These are phyloP conservation scores for Drosophila virilis DNA, from an alignment of 1,140 invertebrate genomes.

Conservation along the genomic window DNA sequence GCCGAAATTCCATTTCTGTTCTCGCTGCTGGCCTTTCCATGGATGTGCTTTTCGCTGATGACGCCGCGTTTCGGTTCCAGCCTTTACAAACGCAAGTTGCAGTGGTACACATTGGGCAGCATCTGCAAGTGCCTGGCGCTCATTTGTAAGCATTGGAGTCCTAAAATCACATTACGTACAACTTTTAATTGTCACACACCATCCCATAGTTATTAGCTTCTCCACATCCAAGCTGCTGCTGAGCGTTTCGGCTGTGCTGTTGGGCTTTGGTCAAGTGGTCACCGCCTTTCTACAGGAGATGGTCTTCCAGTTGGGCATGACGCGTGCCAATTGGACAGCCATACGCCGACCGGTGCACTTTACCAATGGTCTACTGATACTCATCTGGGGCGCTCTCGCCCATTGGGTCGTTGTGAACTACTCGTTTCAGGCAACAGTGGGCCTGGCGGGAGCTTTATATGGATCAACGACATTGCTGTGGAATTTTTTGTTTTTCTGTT, in stretches of 20 bases:
- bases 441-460: constrained; percentile 67
- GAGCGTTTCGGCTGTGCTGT: constrained; percentile 76
- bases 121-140: constrained; percentile 74
- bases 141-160: constrained; percentile 64
- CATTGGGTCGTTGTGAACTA: constrained; percentile 77
- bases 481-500: constrained; percentile 79
- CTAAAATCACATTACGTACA: background rate
- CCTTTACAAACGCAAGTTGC: constrained; percentile 74
- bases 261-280: constrained; percentile 82
- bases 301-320: constrained; percentile 79
- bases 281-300: constrained; percentile 80
- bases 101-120: constrained; percentile 80
- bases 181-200: background rate
- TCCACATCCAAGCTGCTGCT: constrained; percentile 79
- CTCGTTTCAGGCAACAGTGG: constrained; percentile 78
- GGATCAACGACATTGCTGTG: constrained; percentile 66
- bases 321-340: constrained; percentile 76
- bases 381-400: constrained; percentile 78
- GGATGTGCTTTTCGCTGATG: constrained; percentile 84
- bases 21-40: constrained; percentile 80
- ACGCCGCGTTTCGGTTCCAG: constrained; percentile 78
- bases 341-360: constrained; percentile 76
- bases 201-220: constrained; percentile 68
- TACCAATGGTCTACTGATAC: constrained; percentile 76
- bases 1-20: constrained; percentile 83